Conservation (phyloP, 2,797 vertebrate genomes). For the Sandelia bainsii region DNA sequence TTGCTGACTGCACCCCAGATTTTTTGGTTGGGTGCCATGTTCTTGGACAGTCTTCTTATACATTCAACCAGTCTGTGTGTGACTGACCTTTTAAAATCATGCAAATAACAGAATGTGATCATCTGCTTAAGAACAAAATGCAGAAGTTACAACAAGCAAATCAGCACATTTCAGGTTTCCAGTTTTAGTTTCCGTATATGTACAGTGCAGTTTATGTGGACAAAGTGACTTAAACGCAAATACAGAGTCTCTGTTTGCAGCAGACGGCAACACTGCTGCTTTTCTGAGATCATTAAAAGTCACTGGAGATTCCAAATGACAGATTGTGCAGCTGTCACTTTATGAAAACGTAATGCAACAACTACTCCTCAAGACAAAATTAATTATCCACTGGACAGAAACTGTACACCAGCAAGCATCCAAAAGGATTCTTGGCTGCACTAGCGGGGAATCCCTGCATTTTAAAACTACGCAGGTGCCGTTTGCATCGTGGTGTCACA, state of each 20-base stretch:
- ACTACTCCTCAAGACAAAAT: background rate
- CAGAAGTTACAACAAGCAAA: background rate
- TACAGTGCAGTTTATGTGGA: background rate
- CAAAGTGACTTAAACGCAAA: background rate
- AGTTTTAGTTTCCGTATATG: background rate
- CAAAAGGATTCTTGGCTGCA: background rate
- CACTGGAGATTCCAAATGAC: too few relatives aligned
- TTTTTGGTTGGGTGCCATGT: too few relatives aligned
- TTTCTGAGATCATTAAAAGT: too few relatives aligned
- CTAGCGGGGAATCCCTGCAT: background rate
- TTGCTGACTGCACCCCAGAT: too few relatives aligned
- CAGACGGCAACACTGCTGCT: background rate
- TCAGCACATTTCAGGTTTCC: background rate
- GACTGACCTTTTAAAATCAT: background rate
- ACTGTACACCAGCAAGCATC: background rate
- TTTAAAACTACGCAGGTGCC: background rate
- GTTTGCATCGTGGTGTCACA: background rate
- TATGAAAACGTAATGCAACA: background rate
- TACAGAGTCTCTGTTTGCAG: constrained; percentile 1
- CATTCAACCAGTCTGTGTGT: background rate
- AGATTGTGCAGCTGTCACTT: background rate
- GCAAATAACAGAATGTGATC: background rate
- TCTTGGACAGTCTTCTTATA: background rate
- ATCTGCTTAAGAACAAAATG: background rate
- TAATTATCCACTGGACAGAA: background rate